A percentile compares a stretch with the other conserved stretches of the same genome.
Conservation (phyloP, 2,797 vertebrate species). For the Arrhamphus sclerolepis region DNA sequence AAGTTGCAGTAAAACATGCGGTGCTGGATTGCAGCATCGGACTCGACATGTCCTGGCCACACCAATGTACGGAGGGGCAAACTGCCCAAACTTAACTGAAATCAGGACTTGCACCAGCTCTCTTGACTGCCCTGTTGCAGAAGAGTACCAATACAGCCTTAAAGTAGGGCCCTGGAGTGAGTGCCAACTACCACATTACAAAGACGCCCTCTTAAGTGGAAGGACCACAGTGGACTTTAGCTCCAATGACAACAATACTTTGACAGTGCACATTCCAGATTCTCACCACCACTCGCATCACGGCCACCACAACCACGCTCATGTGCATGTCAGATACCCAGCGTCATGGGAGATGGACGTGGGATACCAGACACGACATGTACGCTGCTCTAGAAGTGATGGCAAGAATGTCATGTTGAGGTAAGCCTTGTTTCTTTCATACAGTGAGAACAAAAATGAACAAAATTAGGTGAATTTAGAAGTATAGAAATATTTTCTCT, state of each 20-base stretch:
- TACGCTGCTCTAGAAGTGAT: slow-evolving; percentile 88
- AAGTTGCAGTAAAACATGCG: slow-evolving; percentile 82
- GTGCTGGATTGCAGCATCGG: slow-evolving; percentile 83
- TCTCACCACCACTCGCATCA: slow-evolving; percentile 48
- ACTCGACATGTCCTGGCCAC: slow-evolving; percentile 86
- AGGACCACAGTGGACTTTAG: slow-evolving; percentile 83
- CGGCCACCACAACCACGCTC: slow-evolving; percentile 22
- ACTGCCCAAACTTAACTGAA: slow-evolving; percentile 90
- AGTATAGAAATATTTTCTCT: too few species aligned
- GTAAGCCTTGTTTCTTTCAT: slow-evolving; percentile 74
- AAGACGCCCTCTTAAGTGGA: slow-evolving; percentile 74
- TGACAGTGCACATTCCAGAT: slow-evolving; percentile 62
- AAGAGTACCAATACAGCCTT: slow-evolving; percentile 89
- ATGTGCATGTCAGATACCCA: slow-evolving; percentile 35
- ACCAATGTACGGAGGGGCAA: slow-evolving; percentile 88
- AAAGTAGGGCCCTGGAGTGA: slow-evolving; percentile 90
- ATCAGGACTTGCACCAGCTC: slow-evolving; percentile 80
- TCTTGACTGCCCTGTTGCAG: slow-evolving; percentile 80
- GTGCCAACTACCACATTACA: slow-evolving; percentile 83
- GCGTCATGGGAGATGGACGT: slow-evolving; percentile 84
- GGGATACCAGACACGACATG: slow-evolving; percentile 90
- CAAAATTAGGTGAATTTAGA: too few species aligned
- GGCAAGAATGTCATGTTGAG: slow-evolving; percentile 87
- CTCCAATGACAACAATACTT: slow-evolving; percentile 78
- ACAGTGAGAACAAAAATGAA: too few species aligned